Percentiles rank a stretch among this genome's conserved stretches.
These are phyloP conservation scores for Pantherophis guttatus DNA, from an alignment of 2,113 vertebrate genomes.

Conservation along the genomic window DNA sequence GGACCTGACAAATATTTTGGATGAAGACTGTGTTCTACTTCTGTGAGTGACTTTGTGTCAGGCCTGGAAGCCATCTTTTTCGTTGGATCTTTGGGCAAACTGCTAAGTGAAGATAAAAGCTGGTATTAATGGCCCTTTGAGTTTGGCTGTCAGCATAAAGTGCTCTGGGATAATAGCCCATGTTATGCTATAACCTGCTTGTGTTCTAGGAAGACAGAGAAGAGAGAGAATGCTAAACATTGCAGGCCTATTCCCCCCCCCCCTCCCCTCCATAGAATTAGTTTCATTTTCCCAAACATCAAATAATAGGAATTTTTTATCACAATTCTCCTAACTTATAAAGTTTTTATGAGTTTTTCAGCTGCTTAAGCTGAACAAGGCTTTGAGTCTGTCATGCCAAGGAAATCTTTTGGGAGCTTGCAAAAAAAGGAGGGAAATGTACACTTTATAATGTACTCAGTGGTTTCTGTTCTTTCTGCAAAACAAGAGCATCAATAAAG, in stretches of 20 bases:
- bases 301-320: slow-evolving; percentile 34
- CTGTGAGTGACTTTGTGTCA: neutral
- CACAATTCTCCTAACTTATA: slow-evolving; percentile 57
- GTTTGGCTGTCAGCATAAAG: slow-evolving; percentile 21
- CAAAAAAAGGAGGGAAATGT: slow-evolving; percentile 7
- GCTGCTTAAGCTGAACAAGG: slow-evolving; percentile 48
- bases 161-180: neutral
- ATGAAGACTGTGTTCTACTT: neutral
- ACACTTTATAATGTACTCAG: no score
- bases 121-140: slow-evolving; percentile 18
- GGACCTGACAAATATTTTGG: neutral
- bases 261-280: slow-evolving; percentile 28
- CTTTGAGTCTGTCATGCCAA: slow-evolving; percentile 49
- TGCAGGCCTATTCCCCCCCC: slow-evolving; percentile 16
- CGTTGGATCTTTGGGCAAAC: neutral
- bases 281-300: slow-evolving; percentile 55
- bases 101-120: slow-evolving; percentile 32
- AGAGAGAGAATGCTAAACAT: slow-evolving; percentile 10
- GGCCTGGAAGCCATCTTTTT: no score
- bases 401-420: slow-evolving; percentile 41
- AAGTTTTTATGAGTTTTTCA: slow-evolving; percentile 54
- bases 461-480: neutral
- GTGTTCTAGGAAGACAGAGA: slow-evolving; percentile 11
- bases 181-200: slow-evolving; percentile 3
- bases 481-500: neutral